phyloP scores from a whole-genome alignment of 2,888 invertebrate species.

The Cataglyphis albicans region DNA sequence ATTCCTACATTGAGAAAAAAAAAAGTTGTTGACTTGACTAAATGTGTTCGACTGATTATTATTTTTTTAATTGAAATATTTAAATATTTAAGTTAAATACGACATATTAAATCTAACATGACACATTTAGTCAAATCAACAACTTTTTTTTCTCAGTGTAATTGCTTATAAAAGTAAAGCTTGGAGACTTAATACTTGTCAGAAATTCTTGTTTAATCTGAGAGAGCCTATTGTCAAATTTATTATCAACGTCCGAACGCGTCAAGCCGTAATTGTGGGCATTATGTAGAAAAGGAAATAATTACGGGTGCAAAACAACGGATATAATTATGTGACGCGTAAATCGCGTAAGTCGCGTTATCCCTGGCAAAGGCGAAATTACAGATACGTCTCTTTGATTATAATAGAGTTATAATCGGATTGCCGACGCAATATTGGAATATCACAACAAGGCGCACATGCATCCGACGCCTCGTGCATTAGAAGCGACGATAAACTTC shows the following conservation, averaged over 20 bases:
- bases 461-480: background rate
- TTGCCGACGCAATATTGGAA: constrained; percentile 3
- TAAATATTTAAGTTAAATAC: no score
- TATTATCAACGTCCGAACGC: background rate
- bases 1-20: background rate
- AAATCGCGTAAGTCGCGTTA: background rate
- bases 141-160: no score
- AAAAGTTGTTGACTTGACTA: no score
- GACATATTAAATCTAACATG: no score
- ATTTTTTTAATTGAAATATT: no score
- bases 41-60: no score
- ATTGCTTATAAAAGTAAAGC: background rate
- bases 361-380: background rate
- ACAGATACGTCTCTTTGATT: constrained; percentile 19
- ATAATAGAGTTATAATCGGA: constrained; percentile 22
- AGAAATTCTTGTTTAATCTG: background rate
- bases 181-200: background rate
- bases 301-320: background rate
- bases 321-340: constrained; percentile 11
- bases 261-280: background rate
- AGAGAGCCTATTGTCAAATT: background rate
- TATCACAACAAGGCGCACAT: background rate
- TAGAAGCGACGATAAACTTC: background rate
- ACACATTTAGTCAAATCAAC: no score
- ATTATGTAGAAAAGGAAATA: constrained; percentile 3